phyloP scores from a whole-genome alignment of 1,140 invertebrate genomes.

The Drosophila arizonae region DNA sequence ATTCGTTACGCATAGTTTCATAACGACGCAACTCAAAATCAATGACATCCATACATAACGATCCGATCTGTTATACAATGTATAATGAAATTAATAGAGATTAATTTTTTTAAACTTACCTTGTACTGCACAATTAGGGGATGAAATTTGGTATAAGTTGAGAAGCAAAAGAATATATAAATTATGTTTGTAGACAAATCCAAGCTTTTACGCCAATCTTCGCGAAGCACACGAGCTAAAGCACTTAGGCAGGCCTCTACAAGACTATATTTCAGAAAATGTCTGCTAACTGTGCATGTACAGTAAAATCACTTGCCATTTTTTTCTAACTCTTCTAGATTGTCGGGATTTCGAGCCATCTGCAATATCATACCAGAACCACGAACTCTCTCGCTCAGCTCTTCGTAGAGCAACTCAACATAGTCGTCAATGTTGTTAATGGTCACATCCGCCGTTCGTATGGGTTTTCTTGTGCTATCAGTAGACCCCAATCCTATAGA shows the following conservation, averaged over 20 bases:
- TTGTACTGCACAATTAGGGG: constrained; percentile 95
- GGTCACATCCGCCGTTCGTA: constrained; percentile 84
- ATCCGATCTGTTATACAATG: constrained; percentile 90
- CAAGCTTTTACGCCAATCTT: constrained; percentile 98
- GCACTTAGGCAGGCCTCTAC: constrained; percentile 97
- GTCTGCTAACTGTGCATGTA: background rate
- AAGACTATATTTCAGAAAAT: constrained; percentile 18
- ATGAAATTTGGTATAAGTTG: constrained; percentile 98
- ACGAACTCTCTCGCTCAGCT: constrained; percentile 95
- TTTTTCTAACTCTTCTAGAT: constrained; percentile 95
- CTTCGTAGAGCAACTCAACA: constrained; percentile 98
- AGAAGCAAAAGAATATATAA: constrained; percentile 98
- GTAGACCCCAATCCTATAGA: constrained; percentile 18
- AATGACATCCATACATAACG: constrained; percentile 97
- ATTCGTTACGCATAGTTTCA: constrained; percentile 96
- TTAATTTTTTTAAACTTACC: constrained; percentile 83
- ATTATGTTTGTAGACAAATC: constrained; percentile 98
- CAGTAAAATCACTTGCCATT: constrained; percentile 87
- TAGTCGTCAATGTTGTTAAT: constrained; percentile 96
- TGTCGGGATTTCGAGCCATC: constrained; percentile 95
- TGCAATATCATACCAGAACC: constrained; percentile 96
- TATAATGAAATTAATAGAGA: background rate
- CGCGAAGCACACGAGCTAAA: constrained; percentile 95
- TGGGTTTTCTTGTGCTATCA: constrained; percentile 18
- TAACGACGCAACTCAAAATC: constrained; percentile 96